These are phyloP conservation scores for Cairina moschata DNA, from an alignment of 2,113 vertebrate species.

Conservation along the genomic window DNA sequence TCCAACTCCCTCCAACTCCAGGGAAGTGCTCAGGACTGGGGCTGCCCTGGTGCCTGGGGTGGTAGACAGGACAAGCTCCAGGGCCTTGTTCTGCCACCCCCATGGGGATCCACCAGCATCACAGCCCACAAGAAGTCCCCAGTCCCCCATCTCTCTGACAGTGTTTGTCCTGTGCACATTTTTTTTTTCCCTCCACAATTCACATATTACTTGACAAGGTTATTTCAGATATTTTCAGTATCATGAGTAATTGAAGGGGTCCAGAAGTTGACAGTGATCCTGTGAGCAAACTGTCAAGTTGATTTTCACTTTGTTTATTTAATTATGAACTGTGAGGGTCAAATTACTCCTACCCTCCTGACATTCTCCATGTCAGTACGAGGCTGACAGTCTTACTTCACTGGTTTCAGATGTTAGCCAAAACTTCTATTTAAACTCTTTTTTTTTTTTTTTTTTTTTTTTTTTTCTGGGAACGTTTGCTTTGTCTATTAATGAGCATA, in stretches of 20 bases:
- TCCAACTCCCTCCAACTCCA: neutral
- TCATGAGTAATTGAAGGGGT: neutral
- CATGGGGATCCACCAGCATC: no score
- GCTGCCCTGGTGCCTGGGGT: accelerated
- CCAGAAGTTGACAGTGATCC: neutral
- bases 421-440: neutral
- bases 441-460: neutral
- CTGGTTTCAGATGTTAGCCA: neutral
- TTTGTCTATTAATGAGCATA: neutral
- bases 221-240: neutral
- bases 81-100: accelerated
- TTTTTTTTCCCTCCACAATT: neutral
- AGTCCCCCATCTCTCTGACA: accelerated
- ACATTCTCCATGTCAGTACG: neutral
- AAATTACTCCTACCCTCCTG: neutral
- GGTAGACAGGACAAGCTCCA: accelerated
- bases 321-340: neutral
- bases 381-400: neutral
- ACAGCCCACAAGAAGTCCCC: accelerated
- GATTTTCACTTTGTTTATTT: neutral
- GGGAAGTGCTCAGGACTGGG: neutral
- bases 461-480: neutral
- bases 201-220: neutral
- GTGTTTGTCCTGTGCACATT: accelerated
- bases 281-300: neutral